These are phyloP conservation scores for Alcedo atthis DNA, from an alignment of 2,797 vertebrate species.

Conservation along the genomic window DNA sequence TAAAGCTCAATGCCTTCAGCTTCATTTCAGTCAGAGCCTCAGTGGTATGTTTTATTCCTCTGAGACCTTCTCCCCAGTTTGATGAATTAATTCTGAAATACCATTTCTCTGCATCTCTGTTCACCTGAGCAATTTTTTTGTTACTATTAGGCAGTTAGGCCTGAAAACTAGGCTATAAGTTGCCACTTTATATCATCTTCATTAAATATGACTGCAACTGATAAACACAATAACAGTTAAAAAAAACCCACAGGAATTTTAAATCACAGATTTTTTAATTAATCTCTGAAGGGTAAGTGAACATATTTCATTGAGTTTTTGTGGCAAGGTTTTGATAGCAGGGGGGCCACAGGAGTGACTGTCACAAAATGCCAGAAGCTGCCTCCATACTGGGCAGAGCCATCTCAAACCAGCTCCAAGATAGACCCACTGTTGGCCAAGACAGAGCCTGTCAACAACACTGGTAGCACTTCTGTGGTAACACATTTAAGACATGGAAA, in stretches of 20 bases:
- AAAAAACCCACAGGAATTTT: not conserved
- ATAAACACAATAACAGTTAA: not conserved
- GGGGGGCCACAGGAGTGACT: not conserved
- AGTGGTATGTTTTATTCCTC: not conserved
- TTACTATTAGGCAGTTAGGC: not conserved
- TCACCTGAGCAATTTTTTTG: not conserved
- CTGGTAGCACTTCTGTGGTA: fast-evolving
- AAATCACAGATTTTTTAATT: not conserved
- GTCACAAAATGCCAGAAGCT: not conserved
- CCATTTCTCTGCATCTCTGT: not conserved
- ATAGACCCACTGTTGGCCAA: fast-evolving
- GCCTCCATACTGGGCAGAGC: no score
- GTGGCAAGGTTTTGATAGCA: not conserved
- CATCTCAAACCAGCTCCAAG: not conserved
- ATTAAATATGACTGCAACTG: not conserved
- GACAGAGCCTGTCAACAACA: fast-evolving
- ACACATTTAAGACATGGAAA: fast-evolving
- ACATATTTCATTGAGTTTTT: not conserved
- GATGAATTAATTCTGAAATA: not conserved
- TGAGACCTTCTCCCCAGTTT: not conserved
- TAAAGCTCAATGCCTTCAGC: not conserved
- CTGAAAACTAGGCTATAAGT: not conserved
- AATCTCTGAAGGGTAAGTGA: not conserved
- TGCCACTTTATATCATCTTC: not conserved
- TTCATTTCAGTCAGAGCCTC: not conserved